A percentile compares a stretch with the other conserved stretches of the same genome.
These are phyloP conservation scores for Aldrovandia affinis DNA, from an alignment of 2,797 vertebrate genomes.

Conservation along the genomic window DNA sequence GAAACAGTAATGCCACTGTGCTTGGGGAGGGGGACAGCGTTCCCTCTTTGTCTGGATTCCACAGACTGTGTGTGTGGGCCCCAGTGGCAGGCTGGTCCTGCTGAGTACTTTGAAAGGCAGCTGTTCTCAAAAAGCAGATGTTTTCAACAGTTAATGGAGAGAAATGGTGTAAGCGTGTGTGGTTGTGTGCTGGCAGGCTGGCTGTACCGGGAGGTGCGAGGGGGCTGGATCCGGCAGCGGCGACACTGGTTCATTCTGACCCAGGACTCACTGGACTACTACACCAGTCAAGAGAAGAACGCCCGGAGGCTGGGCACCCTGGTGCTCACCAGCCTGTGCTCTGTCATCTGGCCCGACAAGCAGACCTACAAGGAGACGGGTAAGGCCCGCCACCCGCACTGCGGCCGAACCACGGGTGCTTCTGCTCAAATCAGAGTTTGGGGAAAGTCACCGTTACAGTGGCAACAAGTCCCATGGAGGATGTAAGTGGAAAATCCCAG, in stretches of 20 bases:
- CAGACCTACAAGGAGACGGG: constrained; percentile 92
- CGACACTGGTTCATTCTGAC: constrained; percentile 94
- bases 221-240: constrained; percentile 89
- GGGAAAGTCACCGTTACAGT: background rate
- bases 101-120: constrained; percentile 8
- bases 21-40: background rate
- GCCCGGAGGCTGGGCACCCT: constrained; percentile 85
- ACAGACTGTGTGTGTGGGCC: background rate
- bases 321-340: constrained; percentile 93
- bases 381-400: constrained; percentile 56
- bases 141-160: background rate
- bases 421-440: background rate
- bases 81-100: constrained; percentile 17
- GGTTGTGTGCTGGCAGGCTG: constrained; percentile 76
- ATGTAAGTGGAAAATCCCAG: background rate
- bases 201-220: constrained; percentile 86
- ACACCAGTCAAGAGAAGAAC: constrained; percentile 83
- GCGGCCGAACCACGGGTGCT: background rate
- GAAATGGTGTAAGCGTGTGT: constrained; percentile 16
- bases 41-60: background rate
- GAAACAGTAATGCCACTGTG: background rate
- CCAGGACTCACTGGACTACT: constrained; percentile 91
- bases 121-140: background rate
- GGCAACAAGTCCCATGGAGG: background rate
- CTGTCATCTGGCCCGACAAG: constrained; percentile 91